Base-by-base conservation (phyloP, 2,113 vertebrate species). In the Saiga tatarica region DNA sequence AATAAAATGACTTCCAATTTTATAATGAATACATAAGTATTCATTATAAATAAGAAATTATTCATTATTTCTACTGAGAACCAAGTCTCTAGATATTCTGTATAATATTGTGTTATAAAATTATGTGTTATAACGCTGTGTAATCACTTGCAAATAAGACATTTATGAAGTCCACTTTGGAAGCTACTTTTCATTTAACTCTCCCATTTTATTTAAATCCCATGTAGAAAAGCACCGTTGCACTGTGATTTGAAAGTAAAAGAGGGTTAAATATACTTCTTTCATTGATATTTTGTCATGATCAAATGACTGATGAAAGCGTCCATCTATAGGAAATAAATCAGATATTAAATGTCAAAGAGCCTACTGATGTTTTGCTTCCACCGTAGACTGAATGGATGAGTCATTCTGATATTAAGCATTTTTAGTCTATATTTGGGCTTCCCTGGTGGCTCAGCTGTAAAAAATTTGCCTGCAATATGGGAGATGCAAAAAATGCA, bases 131-230 rank as follows among this genome's bases (percentile, higher is more conserved):
- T 25, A 82, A 53, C 25, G 52, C 19, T 83, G 55, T 13, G 3
- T 42, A 79, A 78, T 84, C 15, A 52, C 33, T 91, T 96, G 25
- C 55, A 94, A 97, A 96, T 55, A 36, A 94, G n/a, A 60, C 71
- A 16, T 28, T 42, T 74, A 81, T 74, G 83, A 60, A 84, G 45
- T 83, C 15, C 13, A 79, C 36, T 39, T 81, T 93, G 21, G 25
- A 90, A 71, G 28, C 39, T 6, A 23, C 19, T 93, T 95, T 19
- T 86, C 67, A 90, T 45, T 84, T 59, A 84, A 92, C 47, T 74
- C 39, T 89, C 26, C n/a, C 3, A 6, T 67, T 53, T 16, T 45
- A 33, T 88, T 90, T 84, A 93, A 95, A 67, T 71, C 55, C 19
- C 17, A 59, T 9, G 6, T 26, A 59, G n/a, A 50, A 79, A 91